These are phyloP conservation scores for Menura novaehollandiae DNA, from an alignment of 2,113 vertebrate genomes.

Conservation along the genomic window DNA sequence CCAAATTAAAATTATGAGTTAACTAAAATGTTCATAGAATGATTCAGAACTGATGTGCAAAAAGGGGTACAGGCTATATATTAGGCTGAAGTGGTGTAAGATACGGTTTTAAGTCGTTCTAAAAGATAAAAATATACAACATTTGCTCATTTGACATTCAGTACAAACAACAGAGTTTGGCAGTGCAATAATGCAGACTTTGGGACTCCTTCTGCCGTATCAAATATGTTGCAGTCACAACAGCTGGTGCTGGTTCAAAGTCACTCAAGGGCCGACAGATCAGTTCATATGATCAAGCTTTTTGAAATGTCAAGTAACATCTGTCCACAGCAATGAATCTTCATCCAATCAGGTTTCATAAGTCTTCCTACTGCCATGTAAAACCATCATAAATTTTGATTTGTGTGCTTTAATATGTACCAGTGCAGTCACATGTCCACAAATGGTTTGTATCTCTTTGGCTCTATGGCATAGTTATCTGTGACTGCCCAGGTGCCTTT, in stretches of 20 bases:
- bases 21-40: not conserved
- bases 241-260: not conserved
- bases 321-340: not conserved
- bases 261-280: not conserved
- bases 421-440: fast-evolving
- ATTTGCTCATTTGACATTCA: not conserved
- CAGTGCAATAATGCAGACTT: not conserved
- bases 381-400: not conserved
- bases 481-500: not conserved
- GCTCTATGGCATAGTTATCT: not conserved
- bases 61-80: not conserved
- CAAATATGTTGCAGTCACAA: not conserved
- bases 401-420: not conserved
- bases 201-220: not conserved
- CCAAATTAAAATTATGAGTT: not conserved
- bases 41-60: not conserved
- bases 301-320: not conserved
- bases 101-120: not conserved
- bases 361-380: not conserved
- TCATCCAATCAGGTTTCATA: not conserved
- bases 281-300: not conserved
- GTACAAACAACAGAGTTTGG: not conserved
- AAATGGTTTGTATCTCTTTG: not conserved
- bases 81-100: not conserved
- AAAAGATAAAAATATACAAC: not conserved